phyloP scores from a whole-genome alignment of 2,888 invertebrate species.

The Asteroscopus sphinx region DNA sequence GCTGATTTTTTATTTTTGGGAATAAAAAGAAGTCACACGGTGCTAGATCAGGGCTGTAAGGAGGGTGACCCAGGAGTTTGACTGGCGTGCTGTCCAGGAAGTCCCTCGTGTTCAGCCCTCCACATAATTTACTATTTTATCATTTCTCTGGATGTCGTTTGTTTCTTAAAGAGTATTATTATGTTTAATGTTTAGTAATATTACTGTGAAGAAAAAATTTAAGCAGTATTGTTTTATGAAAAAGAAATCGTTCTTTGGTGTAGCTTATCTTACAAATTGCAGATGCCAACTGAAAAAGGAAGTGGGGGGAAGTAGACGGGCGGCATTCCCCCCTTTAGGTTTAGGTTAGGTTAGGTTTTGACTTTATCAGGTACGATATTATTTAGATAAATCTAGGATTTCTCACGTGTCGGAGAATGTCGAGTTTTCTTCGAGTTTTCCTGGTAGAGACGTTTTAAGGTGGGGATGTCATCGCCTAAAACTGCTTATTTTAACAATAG shows the following conservation, averaged over 20 bases:
- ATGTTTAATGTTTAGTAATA: slow-evolving; percentile 44
- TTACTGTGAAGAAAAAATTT: slow-evolving; percentile 17
- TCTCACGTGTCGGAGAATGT: slow-evolving; percentile 26
- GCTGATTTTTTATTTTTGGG: no score
- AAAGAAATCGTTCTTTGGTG: slow-evolving; percentile 35
- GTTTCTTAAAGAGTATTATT: slow-evolving; percentile 57
- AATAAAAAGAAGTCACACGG: no score
- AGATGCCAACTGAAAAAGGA: slow-evolving; percentile 36
- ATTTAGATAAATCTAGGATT: slow-evolving; percentile 49
- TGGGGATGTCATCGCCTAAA: slow-evolving; percentile 10
- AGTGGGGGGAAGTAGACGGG: slow-evolving; percentile 6
- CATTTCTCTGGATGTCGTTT: slow-evolving; percentile 69
- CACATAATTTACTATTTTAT: slow-evolving; percentile 81
- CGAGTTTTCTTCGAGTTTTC: slow-evolving; percentile 34
- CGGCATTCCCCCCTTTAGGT: no score
- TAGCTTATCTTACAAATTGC: slow-evolving; percentile 52
- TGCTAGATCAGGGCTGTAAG: no score
- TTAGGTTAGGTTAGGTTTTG: no score
- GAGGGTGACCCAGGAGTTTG: no score
- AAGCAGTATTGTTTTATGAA: slow-evolving; percentile 11
- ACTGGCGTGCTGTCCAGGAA: no score
- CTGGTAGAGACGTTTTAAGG: slow-evolving; percentile 22
- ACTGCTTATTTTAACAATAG: not conserved
- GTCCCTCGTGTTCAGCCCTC: slow-evolving; percentile 72
- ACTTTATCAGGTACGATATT: slow-evolving; percentile 53